Evolutionary conservation across 2,888 invertebrate genomes (phyloP).

Genomic region (Synergus itoensis): DNA sequence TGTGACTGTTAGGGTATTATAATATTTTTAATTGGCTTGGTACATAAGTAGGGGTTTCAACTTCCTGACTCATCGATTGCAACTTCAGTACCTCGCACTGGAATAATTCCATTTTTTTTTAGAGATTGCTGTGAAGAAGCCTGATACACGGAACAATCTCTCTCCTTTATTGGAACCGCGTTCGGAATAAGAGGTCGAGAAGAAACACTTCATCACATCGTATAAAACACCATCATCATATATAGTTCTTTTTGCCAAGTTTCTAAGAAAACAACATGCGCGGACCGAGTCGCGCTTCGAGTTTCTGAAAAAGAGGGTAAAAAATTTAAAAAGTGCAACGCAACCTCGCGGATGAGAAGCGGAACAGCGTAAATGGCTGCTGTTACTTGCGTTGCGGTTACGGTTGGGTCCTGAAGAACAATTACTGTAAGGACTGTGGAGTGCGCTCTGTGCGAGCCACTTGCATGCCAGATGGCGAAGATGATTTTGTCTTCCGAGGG

Average conservation of each 20-base stretch:
- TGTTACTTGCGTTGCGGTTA: conserved; percentile 15
- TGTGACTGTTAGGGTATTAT: too few species aligned
- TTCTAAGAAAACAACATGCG: conserved; percentile 31
- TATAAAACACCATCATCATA: neutral
- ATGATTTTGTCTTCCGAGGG: neutral
- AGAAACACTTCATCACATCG: neutral
- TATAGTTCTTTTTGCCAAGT: conserved; percentile 9
- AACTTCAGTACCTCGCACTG: neutral
- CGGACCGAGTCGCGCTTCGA: conserved; percentile 30
- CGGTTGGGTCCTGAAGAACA: conserved; percentile 26
- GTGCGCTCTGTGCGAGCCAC: neutral
- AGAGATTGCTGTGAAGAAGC: neutral
- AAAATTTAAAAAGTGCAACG: conserved; percentile 11
- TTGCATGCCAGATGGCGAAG: conserved; percentile 36
- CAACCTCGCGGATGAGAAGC: conserved; percentile 23
- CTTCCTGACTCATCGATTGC: neutral
- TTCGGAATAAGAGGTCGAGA: neutral
- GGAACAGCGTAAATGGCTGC: conserved; percentile 35
- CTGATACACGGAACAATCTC: neutral
- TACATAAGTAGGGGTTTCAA: neutral
- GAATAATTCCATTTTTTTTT: neutral
- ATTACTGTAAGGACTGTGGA: conserved; percentile 24
- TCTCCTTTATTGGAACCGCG: neutral
- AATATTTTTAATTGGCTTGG: neutral
- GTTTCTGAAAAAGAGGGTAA: neutral